Conservation (phyloP, 2,797 vertebrate genomes). For the Catharus ustulatus region DNA sequence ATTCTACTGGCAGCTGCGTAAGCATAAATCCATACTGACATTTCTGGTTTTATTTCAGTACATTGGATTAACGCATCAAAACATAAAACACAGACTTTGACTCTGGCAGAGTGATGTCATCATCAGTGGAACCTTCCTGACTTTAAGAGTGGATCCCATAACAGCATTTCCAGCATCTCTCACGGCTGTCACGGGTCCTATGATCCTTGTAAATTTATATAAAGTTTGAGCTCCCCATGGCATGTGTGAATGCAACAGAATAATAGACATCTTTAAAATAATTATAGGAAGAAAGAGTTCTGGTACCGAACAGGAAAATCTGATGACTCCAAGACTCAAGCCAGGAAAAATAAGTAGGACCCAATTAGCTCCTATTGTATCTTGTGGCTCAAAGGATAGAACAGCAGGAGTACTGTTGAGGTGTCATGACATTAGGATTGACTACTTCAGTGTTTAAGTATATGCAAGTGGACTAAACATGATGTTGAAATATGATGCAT, state of each 20-base stretch:
- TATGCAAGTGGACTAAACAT: neutral
- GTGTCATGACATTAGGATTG: neutral
- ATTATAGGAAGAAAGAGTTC: neutral
- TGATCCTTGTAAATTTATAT: neutral
- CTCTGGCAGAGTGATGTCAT: neutral
- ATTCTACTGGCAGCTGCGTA: neutral
- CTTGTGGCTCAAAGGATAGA: neutral
- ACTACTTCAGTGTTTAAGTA: neutral
- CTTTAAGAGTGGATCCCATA: neutral
- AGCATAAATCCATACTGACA: accelerated
- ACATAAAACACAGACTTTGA: neutral
- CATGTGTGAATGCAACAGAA: neutral
- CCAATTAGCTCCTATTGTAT: neutral
- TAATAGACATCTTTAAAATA: neutral
- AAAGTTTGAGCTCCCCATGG: neutral
- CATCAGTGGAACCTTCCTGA: neutral
- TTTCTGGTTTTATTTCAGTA: neutral
- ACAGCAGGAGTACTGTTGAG: neutral
- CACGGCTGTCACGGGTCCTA: neutral
- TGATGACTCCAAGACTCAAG: neutral
- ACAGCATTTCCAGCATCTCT: neutral
- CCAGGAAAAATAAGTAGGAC: neutral
- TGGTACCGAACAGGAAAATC: neutral
- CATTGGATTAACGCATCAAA: neutral
- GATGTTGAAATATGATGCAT: neutral